A percentile compares a stretch with the other conserved stretches of the same genome.
These are phyloP conservation scores for Istiophorus platypterus DNA, from an alignment of 2,113 vertebrate species.

Conservation along the genomic window DNA sequence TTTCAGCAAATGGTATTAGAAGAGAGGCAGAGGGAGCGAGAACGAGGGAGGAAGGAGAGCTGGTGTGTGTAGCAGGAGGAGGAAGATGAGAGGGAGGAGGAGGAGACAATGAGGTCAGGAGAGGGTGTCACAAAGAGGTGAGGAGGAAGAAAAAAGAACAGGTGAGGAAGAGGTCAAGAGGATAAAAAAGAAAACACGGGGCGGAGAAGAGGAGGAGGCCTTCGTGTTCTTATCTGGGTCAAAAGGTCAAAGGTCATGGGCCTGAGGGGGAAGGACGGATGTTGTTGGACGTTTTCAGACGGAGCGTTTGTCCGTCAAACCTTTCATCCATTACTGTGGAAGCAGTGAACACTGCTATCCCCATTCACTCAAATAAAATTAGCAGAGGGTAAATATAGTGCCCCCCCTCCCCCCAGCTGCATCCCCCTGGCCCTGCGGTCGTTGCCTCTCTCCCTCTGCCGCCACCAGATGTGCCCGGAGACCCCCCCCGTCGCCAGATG, in stretches of 20 bases:
- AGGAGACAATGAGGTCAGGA: background rate
- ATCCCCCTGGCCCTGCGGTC: too few relatives aligned
- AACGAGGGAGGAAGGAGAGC: background rate
- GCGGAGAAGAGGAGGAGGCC: background rate
- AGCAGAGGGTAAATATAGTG: too few relatives aligned
- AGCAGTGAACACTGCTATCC: too few relatives aligned
- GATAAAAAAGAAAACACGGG: background rate
- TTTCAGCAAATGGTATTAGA: conserved; percentile 43
- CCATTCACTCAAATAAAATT: too few relatives aligned
- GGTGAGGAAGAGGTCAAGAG: background rate
- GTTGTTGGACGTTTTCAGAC: too few relatives aligned
- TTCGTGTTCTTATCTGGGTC: background rate
- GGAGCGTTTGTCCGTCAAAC: too few relatives aligned
- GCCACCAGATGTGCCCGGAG: too few relatives aligned
- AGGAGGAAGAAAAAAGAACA: background rate
- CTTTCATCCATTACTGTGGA: too few relatives aligned
- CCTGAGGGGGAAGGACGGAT: background rate
- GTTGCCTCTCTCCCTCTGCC: too few relatives aligned
- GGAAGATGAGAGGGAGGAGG: background rate
- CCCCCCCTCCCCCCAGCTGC: too few relatives aligned
- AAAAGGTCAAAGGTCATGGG: conserved; percentile 22
- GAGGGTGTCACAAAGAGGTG: background rate
- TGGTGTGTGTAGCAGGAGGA: background rate
- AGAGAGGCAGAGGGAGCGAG: background rate
- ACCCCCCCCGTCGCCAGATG: too few relatives aligned